Conservation (phyloP, 2,888 invertebrate genomes). For the Seladonia tumulorum region DNA sequence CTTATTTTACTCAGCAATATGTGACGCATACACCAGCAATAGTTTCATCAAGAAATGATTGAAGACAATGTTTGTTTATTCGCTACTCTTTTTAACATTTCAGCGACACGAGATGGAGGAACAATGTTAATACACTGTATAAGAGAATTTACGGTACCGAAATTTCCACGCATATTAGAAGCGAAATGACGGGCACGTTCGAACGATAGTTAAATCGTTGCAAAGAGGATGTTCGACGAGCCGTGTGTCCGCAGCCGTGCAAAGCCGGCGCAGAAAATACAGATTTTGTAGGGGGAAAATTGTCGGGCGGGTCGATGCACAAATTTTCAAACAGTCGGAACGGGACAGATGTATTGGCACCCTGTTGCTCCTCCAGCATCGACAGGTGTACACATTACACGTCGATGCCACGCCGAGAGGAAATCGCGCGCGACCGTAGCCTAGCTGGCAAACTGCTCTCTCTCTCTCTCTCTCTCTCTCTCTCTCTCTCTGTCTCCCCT, state of each 20-base stretch:
- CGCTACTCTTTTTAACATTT: no score
- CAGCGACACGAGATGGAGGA: no score
- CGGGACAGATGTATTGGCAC: constrained; percentile 66
- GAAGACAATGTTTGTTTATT: no score
- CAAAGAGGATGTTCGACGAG: not conserved
- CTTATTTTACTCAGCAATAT: no score
- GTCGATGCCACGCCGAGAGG: not conserved
- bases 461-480: not conserved
- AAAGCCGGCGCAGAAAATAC: not conserved
- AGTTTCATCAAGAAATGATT: no score
- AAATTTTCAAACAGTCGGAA: constrained; percentile 40
- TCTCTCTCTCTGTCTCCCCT: not conserved
- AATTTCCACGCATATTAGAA: not conserved
- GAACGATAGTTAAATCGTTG: not conserved
- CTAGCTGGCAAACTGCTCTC: constrained; percentile 22
- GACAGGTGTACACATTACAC: constrained; percentile 11
- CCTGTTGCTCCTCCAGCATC: constrained; percentile 71
- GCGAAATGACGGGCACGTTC: not conserved
- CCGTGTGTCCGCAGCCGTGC: not conserved
- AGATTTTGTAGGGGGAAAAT: constrained; percentile 6
- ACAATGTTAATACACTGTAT: not conserved
- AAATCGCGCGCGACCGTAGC: constrained; percentile 15
- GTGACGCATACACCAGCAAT: no score
- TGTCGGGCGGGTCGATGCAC: constrained; percentile 25
- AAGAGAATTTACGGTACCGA: no score